A percentile compares a stretch with the other conserved stretches of the same genome.
phyloP scores from a whole-genome alignment of 2,113 vertebrate species.

The Psettodes erumei region DNA sequence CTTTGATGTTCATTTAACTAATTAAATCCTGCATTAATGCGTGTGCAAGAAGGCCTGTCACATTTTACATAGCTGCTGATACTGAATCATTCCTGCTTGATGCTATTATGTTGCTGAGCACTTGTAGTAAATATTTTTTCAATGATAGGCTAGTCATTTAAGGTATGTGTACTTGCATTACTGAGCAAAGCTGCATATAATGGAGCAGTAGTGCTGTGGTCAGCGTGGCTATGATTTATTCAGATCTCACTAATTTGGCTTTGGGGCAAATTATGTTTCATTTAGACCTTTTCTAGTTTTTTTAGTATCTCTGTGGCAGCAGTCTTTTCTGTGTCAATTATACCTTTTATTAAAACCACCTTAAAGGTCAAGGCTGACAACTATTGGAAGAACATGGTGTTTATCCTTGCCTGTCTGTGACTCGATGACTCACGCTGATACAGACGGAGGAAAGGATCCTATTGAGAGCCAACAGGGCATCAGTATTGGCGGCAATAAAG shows the following conservation, averaged over 20 bases:
- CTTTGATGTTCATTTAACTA: neutral
- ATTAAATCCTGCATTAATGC: neutral
- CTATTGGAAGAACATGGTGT: conserved; percentile 24
- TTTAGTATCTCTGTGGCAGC: conserved; percentile 9
- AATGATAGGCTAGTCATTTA: neutral
- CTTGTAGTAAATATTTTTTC: neutral
- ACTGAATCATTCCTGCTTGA: neutral
- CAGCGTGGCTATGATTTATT: neutral
- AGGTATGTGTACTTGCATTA: neutral
- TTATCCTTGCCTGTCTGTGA: conserved; percentile 23
- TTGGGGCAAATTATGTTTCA: conserved; percentile 6
- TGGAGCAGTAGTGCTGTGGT: neutral
- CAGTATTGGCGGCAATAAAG: conserved; percentile 1
- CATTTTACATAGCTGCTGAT: neutral
- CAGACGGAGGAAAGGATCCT: neutral
- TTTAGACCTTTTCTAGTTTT: conserved; percentile 33
- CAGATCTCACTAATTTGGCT: conserved; percentile 13
- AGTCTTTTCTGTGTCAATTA: conserved; percentile 51
- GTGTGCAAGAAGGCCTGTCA: neutral
- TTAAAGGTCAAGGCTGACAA: conserved; percentile 64
- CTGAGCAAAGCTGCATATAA: neutral
- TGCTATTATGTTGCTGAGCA: neutral
- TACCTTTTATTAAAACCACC: conserved; percentile 43
- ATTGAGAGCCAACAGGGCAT: neutral
- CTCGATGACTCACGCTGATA: conserved; percentile 30